Conservation (phyloP, 2,888 invertebrate genomes). For the Sinohyriopsis cumingii region DNA sequence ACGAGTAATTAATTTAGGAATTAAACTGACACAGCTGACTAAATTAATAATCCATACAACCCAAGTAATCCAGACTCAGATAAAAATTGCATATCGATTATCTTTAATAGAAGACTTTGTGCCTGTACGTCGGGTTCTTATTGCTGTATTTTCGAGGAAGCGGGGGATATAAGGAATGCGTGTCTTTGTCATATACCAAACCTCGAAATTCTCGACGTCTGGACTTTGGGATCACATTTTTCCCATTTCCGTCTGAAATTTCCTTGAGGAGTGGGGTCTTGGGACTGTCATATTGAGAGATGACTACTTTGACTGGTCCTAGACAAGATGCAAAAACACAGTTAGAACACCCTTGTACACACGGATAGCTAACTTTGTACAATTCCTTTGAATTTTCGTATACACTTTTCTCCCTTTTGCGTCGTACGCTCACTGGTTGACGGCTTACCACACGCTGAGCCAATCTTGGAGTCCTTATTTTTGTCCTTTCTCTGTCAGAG, state of each 20-base stretch:
- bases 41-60: no score
- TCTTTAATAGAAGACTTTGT: constrained; percentile 3
- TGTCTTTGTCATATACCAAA: constrained; percentile 32
- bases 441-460: neutral
- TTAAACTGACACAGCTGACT: no score
- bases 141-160: constrained; percentile 18
- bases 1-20: no score
- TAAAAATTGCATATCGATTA: no score
- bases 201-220: constrained; percentile 33
- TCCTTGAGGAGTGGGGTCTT: constrained; percentile 17
- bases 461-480: neutral
- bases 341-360: constrained; percentile 25
- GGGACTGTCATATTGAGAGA: constrained; percentile 25
- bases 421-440: no score
- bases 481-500: neutral
- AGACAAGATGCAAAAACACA: constrained; percentile 30
- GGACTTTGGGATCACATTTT: constrained; percentile 22
- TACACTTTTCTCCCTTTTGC: no score
- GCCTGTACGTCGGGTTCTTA: constrained; percentile 2
- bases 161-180: constrained; percentile 28
- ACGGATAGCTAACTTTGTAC: constrained; percentile 28
- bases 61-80: no score
- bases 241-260: constrained; percentile 31
- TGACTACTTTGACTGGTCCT: constrained; percentile 32
- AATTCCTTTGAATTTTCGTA: constrained; percentile 16